phyloP scores from a whole-genome alignment of 2,888 invertebrate species.

The Andricus quercusramuli region DNA sequence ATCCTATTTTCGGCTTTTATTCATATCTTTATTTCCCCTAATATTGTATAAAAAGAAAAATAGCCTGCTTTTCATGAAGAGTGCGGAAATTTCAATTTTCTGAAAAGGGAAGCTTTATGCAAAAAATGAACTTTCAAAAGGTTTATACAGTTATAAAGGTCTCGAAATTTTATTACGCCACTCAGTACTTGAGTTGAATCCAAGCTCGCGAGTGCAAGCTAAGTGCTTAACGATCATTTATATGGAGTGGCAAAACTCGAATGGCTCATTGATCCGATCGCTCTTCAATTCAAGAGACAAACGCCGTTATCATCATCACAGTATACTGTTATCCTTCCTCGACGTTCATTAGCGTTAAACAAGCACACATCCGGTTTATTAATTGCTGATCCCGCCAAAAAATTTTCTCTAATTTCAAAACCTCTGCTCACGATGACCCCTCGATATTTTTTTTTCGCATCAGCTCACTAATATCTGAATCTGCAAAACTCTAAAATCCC shows the following conservation, averaged over 20 bases:
- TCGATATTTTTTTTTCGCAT: background rate
- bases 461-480: background rate
- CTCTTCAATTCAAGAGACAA: constrained; percentile 17
- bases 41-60: background rate
- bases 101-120: background rate
- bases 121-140: background rate
- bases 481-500: background rate
- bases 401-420: background rate
- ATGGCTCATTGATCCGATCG: constrained; percentile 27
- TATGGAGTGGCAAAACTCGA: constrained; percentile 29
- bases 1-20: background rate
- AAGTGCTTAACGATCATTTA: constrained; percentile 37
- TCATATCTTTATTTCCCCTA: background rate
- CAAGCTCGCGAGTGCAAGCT: constrained; percentile 17
- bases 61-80: background rate
- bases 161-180: constrained; percentile 12
- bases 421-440: background rate
- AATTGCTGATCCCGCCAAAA: constrained; percentile 17
- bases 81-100: background rate
- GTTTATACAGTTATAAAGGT: constrained; percentile 3
- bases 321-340: constrained; percentile 12
- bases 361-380: constrained; percentile 4
- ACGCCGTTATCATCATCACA: constrained; percentile 29
- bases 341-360: constrained; percentile 29
- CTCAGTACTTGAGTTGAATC: constrained; percentile 18